Evolutionary conservation across 2,113 vertebrate species (phyloP).

Genomic region (Sylvietta virens): DNA sequence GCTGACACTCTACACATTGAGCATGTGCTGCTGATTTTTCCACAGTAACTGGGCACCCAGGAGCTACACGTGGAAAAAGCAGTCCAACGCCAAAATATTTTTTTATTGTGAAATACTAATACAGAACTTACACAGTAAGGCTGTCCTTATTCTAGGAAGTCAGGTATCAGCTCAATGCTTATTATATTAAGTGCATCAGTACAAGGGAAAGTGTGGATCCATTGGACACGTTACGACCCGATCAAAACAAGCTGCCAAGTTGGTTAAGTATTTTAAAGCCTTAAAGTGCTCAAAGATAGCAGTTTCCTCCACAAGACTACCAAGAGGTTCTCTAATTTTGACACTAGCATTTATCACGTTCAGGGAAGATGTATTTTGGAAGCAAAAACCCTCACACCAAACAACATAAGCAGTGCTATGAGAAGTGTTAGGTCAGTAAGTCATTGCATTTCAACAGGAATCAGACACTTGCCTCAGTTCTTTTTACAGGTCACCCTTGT

Average conservation of each 20-base stretch:
- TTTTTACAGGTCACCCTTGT: constrained; percentile 38
- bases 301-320: constrained; percentile 65
- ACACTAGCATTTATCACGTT: constrained; percentile 35
- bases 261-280: constrained; percentile 65
- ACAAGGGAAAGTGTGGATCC: constrained; percentile 56
- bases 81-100: constrained; percentile 54
- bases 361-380: constrained; percentile 60
- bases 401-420: constrained; percentile 56
- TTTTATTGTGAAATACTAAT: constrained; percentile 67
- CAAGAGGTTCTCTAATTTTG: constrained; percentile 48
- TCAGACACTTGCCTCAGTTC: constrained; percentile 58
- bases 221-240: constrained; percentile 49
- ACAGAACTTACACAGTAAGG: constrained; percentile 50
- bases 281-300: constrained; percentile 71
- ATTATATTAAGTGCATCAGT: constrained; percentile 63
- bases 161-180: constrained; percentile 54
- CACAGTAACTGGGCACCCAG: constrained; percentile 57
- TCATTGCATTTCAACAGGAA: constrained; percentile 53
- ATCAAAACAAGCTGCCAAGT: constrained; percentile 65
- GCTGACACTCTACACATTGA: constrained; percentile 57
- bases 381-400: constrained; percentile 65
- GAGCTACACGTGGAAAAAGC: constrained; percentile 69
- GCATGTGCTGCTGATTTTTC: constrained; percentile 58
- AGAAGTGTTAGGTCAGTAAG: constrained; percentile 54
- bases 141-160: constrained; percentile 1